Conservation (phyloP, 2,888 invertebrate species). For the Ephialtes manifestator region DNA sequence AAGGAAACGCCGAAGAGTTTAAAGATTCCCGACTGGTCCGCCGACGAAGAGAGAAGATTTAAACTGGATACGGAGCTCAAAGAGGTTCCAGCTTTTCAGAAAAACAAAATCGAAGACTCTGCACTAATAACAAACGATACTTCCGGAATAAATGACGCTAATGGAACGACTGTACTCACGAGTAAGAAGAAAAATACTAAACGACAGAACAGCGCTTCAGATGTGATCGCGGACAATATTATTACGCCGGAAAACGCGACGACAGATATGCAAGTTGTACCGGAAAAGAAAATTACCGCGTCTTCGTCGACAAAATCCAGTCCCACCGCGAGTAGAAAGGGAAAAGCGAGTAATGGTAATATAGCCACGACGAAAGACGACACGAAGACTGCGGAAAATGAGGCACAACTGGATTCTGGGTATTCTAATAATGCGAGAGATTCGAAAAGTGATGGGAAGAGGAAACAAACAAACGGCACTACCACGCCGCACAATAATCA, state of each 20-base stretch:
- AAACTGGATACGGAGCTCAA: conserved; percentile 81
- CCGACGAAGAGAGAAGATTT: conserved; percentile 81
- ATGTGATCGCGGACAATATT: conserved; percentile 32
- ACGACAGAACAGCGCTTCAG: conserved; percentile 68
- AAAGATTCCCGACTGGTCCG: conserved; percentile 82
- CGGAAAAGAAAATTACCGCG: conserved; percentile 74
- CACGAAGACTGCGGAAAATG: conserved; percentile 84
- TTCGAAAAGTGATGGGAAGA: conserved; percentile 73
- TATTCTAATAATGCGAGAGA: conserved; percentile 73
- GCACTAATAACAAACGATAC: conserved; percentile 4
- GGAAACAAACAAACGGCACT: conserved; percentile 75
- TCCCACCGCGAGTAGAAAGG: conserved; percentile 78
- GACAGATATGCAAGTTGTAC: conserved; percentile 68
- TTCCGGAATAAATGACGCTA: conserved; percentile 57
- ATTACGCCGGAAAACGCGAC: conserved; percentile 62
- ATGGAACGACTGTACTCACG: conserved; percentile 59
- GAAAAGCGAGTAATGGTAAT: conserved; percentile 70
- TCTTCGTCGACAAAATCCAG: conserved; percentile 78
- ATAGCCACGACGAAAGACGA: conserved; percentile 76
- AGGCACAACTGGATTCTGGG: conserved; percentile 74
- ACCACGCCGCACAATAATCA: conserved; percentile 78
- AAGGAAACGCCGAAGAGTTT: conserved; percentile 77
- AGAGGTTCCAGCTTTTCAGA: conserved; percentile 70
- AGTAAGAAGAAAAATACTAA: conserved; percentile 75
- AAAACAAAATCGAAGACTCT: conserved; percentile 51